phyloP scores from a whole-genome alignment of 2,888 invertebrate species.

The Aethes cnicana region DNA sequence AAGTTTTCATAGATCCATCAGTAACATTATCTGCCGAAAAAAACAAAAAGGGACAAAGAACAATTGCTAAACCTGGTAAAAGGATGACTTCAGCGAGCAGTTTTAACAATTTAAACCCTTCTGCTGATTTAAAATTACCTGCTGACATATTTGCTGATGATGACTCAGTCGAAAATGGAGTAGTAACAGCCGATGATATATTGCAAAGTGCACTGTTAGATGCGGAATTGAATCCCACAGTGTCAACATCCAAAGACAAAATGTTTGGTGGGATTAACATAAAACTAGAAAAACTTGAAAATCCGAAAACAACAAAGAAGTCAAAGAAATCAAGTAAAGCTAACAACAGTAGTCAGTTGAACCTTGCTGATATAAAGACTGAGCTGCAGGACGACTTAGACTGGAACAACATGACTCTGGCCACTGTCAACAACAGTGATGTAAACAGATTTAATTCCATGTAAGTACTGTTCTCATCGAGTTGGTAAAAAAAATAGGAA shows the following conservation, averaged over 20 bases:
- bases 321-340: slow-evolving; percentile 57
- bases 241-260: slow-evolving; percentile 58
- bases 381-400: slow-evolving; percentile 76
- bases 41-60: slow-evolving; percentile 44
- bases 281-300: slow-evolving; percentile 57
- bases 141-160: slow-evolving; percentile 79
- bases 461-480: slow-evolving; percentile 61
- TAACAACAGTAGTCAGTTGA: slow-evolving; percentile 44
- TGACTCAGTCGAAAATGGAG: slow-evolving; percentile 69
- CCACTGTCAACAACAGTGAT: slow-evolving; percentile 68
- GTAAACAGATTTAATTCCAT: slow-evolving; percentile 67
- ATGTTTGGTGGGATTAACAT: slow-evolving; percentile 74
- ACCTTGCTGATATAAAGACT: slow-evolving; percentile 72
- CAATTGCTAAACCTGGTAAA: slow-evolving; percentile 41
- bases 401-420: slow-evolving; percentile 76
- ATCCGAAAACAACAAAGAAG: slow-evolving; percentile 49
- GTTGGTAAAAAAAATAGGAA: too few species aligned
- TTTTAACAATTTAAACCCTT: slow-evolving; percentile 61
- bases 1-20: slow-evolving; percentile 43
- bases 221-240: slow-evolving; percentile 43
- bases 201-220: slow-evolving; percentile 55
- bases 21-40: slow-evolving; percentile 51
- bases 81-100: slow-evolving; percentile 50
- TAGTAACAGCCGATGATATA: slow-evolving; percentile 54
- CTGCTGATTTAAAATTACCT: slow-evolving; percentile 71